Base-by-base conservation (phyloP, 2,888 invertebrate genomes). In the Drosophila monieri region DNA sequence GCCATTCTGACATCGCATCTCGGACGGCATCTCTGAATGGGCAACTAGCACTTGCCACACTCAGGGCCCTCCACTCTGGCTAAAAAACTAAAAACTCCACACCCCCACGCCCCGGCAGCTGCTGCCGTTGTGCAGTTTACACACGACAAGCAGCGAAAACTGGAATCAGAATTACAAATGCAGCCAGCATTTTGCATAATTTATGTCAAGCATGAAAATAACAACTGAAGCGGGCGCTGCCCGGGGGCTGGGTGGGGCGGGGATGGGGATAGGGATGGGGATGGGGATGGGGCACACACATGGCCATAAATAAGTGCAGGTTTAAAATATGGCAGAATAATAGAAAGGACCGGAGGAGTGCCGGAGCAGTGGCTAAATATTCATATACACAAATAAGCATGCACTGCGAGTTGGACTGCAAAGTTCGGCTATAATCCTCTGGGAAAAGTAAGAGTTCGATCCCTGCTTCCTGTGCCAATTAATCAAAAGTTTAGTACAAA, bases 321-420 rank as follows among this genome's bases (percentile, higher is more conserved):
- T 84, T 85, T 84, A 88, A 88, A 85, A 88, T 85, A 84, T 85
- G 88, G 83, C 88, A 76, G 89, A 88, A 84, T 84, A 84, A 84
- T 84, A 88, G 85, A 87, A 87, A 85, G 60, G 85, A 86, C 66
- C 80, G 77, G 35, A 48, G 41, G 69, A 60, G 80, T 75, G 70
- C 77, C 70, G 51, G 80, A 77, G 70, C 77, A 74, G 53, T 58
- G 64, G 65, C 78, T 74, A 58, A 66, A 69, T 73, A 73, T 73
- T 66, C 66, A 73, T 73, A 65, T 67, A 64, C 65, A 47, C 48
- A 61, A 60, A 61, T 61, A 65, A 48, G 37, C 69, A 30, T 68
- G 69, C 57, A 57, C 57, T 57, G 62, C 18, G 14, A 18, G 1
- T 18, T 18, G 18, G 18, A 23, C 21, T 23, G 4, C n/a, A n/a